These are phyloP conservation scores for Sebastes iracundus DNA, from an alignment of 2,797 vertebrate species.

Conservation along the genomic window DNA sequence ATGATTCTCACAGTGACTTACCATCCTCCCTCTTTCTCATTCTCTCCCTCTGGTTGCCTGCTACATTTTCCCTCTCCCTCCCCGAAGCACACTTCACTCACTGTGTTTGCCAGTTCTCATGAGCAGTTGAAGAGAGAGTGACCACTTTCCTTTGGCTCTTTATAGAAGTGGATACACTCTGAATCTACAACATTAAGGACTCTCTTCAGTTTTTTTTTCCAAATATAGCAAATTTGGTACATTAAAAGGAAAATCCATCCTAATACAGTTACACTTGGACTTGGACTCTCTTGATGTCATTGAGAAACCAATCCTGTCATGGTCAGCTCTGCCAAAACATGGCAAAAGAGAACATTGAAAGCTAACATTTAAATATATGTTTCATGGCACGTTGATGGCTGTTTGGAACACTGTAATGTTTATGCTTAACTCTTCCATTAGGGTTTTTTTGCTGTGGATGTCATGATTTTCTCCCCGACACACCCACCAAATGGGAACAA, in stretches of 20 bases:
- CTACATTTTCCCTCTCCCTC: constrained; percentile 53
- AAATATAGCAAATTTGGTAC: constrained; percentile 13
- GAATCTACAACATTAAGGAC: constrained; percentile 40
- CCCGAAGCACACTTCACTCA: constrained; percentile 54
- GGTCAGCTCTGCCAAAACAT: background rate
- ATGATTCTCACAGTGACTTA: constrained; percentile 76
- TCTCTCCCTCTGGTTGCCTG: constrained; percentile 54
- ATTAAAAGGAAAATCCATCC: constrained; percentile 28
- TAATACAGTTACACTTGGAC: constrained; percentile 23
- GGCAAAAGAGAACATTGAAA: constrained; percentile 18
- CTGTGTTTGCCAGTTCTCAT: constrained; percentile 62
- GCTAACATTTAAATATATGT: constrained; percentile 27
- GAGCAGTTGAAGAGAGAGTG: constrained; percentile 48
- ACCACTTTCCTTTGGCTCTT: constrained; percentile 51
- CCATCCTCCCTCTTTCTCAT: constrained; percentile 56
- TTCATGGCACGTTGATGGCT: background rate
- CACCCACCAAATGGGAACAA: constrained; percentile 31
- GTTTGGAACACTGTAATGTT: background rate
- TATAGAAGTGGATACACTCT: constrained; percentile 37
- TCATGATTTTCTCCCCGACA: constrained; percentile 19
- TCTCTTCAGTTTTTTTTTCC: background rate
- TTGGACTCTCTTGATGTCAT: background rate
- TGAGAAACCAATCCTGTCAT: constrained; percentile 12
- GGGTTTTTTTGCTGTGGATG: constrained; percentile 21
- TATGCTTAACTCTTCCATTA: constrained; percentile 18